Conservation (phyloP, 35 echinoderm and acorn worm genomes). For the Ophiothrix spiculata region DNA sequence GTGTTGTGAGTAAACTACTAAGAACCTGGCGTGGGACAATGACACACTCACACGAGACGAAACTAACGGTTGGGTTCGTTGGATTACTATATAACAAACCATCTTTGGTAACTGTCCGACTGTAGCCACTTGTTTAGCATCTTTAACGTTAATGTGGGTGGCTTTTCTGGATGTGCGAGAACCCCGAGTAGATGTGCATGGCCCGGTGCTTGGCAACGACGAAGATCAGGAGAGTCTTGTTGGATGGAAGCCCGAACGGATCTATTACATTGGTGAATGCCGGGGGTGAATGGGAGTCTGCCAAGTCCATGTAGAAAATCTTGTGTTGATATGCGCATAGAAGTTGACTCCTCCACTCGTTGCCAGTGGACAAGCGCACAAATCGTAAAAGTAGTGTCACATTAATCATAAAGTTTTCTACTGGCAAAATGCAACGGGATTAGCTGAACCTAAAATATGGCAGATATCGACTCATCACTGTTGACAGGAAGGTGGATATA, state of each 20-base stretch:
- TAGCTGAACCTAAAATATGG: conserved; percentile 52
- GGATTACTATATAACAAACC: conserved; percentile 43
- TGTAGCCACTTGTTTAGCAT: conserved; percentile 14
- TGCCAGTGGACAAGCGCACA: not conserved
- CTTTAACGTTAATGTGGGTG: conserved; percentile 13
- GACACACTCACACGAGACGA: conserved; percentile 15
- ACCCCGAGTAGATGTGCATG: conserved; percentile 37
- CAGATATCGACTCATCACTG: conserved; percentile 44
- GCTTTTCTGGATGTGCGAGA: conserved; percentile 40
- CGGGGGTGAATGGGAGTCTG: too few relatives aligned
- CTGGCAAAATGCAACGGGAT: conserved; percentile 67
- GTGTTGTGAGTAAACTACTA: conserved; percentile 50
- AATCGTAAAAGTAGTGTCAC: conserved; percentile 14
- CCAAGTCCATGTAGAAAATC: conserved; percentile 21
- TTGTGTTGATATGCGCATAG: conserved; percentile 2
- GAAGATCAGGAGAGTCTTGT: conserved; percentile 29
- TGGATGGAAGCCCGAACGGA: conserved; percentile 18
- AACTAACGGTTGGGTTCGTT: not conserved
- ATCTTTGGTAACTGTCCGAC: conserved; percentile 46
- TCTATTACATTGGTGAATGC: too few relatives aligned
- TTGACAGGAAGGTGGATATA: conserved; percentile 71
- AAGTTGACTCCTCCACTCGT: conserved; percentile 11
- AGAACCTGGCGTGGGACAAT: conserved; percentile 51
- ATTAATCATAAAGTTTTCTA: conserved; percentile 50
- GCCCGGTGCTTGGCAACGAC: too few relatives aligned